Evolutionary conservation across 2,888 invertebrate genomes (phyloP).

Genomic region (Zeuzera pyrina): DNA sequence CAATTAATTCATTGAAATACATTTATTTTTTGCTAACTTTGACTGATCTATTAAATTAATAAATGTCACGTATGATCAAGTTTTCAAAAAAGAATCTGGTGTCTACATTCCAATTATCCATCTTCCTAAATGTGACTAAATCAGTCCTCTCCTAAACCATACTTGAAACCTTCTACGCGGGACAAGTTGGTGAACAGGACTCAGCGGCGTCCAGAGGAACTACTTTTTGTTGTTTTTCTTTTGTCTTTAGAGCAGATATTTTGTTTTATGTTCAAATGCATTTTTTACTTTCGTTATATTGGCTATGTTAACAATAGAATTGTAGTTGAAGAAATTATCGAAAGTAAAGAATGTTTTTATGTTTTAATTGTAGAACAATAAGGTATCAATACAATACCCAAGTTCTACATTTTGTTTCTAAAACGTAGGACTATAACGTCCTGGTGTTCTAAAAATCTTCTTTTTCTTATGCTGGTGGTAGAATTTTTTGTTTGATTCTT

Average conservation of each 20-base stretch:
- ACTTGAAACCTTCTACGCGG: slow-evolving; percentile 59
- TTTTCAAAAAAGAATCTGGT: background rate
- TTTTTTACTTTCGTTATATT: slow-evolving; percentile 5
- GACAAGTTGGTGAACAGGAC: slow-evolving; percentile 59
- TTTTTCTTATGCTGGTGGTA: too few relatives aligned
- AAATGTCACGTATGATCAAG: too few relatives aligned
- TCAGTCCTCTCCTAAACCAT: slow-evolving; percentile 35
- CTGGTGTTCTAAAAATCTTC: slow-evolving; percentile 15
- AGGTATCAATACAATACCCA: slow-evolving; percentile 55
- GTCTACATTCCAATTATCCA: slow-evolving; percentile 1
- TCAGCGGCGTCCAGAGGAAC: slow-evolving; percentile 33
- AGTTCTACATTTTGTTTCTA: slow-evolving; percentile 20
- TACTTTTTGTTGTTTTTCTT: slow-evolving; percentile 26
- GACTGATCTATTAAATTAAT: too few relatives aligned
- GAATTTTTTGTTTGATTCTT: slow-evolving; percentile 23
- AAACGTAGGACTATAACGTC: background rate
- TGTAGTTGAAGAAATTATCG: background rate
- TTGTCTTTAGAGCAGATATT: slow-evolving; percentile 34
- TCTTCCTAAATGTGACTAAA: slow-evolving; percentile 3
- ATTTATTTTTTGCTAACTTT: too few relatives aligned
- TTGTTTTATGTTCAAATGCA: slow-evolving; percentile 27
- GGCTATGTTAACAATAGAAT: background rate
- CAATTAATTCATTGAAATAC: too few relatives aligned
- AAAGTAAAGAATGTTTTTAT: slow-evolving; percentile 15
- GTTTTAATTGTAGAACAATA: slow-evolving; percentile 28